Conservation (phyloP, 1,140 invertebrate species). For the Mya arenaria region DNA sequence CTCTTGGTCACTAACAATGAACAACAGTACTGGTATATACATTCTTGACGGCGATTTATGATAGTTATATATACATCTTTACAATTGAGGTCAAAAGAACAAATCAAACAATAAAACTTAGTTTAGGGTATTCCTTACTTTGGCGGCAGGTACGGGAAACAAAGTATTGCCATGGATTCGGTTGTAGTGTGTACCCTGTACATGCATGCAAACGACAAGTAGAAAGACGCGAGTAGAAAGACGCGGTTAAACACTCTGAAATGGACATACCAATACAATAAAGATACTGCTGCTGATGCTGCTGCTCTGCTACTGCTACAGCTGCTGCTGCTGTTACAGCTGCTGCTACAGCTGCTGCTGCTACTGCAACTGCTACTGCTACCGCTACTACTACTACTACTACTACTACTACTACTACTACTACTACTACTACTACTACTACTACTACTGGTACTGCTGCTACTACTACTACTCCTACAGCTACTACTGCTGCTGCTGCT, state of each 20-base stretch:
- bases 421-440: constrained; percentile 12
- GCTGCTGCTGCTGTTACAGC: constrained; percentile 30
- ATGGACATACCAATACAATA: background rate
- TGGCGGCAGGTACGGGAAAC: background rate
- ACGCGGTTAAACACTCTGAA: background rate
- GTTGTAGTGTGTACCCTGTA: background rate
- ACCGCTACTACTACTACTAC: constrained; percentile 16
- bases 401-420: constrained; percentile 19
- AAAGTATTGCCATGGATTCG: background rate
- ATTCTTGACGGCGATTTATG: too few species aligned
- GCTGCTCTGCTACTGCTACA: constrained; percentile 10
- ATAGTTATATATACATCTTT: too few species aligned
- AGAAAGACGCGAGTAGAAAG: constrained; percentile 1
- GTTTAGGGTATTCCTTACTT: background rate
- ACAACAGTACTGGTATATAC: too few species aligned
- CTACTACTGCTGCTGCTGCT: background rate
- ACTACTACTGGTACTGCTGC: constrained; percentile 24
- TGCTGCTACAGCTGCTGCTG: constrained; percentile 24
- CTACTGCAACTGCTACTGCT: constrained; percentile 28
- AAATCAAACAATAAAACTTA: background rate
- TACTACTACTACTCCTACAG: constrained; percentile 24
- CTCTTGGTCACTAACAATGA: too few species aligned
- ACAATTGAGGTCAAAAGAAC: too few species aligned
- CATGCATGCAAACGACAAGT: background rate
- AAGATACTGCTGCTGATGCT: constrained; percentile 22